Percentiles rank a stretch among this genome's conserved stretches.
Conservation (phyloP, 2,113 vertebrate species). For the Dascyllus trimaculatus region DNA sequence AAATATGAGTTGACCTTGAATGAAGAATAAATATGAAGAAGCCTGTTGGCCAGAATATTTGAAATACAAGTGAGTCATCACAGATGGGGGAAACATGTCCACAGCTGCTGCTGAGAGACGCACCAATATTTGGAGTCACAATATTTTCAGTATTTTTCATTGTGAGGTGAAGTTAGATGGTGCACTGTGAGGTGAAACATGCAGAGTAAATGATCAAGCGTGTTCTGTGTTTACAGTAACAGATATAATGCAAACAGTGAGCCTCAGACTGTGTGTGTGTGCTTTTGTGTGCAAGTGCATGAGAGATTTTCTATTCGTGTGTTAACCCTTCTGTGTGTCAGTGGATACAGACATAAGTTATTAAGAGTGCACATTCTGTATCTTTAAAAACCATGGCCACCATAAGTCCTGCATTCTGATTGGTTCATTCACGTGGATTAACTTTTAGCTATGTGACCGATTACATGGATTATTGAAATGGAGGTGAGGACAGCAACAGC, state of each 20-base stretch:
- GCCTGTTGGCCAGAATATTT: constrained; percentile 45
- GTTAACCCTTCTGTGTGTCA: neutral
- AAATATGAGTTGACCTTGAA: neutral
- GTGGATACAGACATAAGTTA: neutral
- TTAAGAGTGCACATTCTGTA: too few relatives aligned
- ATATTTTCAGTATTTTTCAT: constrained; percentile 61
- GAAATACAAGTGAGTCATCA: constrained; percentile 18
- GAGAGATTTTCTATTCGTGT: neutral
- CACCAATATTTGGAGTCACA: constrained; percentile 59
- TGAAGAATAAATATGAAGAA: neutral
- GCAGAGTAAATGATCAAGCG: constrained; percentile 22
- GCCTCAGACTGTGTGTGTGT: neutral
- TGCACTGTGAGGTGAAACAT: constrained; percentile 34
- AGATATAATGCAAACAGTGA: constrained; percentile 15
- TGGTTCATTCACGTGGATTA: too few relatives aligned
- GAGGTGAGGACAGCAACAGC: too few relatives aligned
- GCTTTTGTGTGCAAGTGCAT: neutral
- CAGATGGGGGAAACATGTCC: constrained; percentile 38
- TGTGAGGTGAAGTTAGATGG: constrained; percentile 28
- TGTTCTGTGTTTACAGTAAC: constrained; percentile 58
- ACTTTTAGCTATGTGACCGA: too few relatives aligned
- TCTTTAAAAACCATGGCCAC: too few relatives aligned
- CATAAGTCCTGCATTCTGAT: too few relatives aligned
- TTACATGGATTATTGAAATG: too few relatives aligned
- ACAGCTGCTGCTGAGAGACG: constrained; percentile 39